These are phyloP conservation scores for Vultur gryphus DNA, from an alignment of 2,797 vertebrate genomes.

Conservation along the genomic window DNA sequence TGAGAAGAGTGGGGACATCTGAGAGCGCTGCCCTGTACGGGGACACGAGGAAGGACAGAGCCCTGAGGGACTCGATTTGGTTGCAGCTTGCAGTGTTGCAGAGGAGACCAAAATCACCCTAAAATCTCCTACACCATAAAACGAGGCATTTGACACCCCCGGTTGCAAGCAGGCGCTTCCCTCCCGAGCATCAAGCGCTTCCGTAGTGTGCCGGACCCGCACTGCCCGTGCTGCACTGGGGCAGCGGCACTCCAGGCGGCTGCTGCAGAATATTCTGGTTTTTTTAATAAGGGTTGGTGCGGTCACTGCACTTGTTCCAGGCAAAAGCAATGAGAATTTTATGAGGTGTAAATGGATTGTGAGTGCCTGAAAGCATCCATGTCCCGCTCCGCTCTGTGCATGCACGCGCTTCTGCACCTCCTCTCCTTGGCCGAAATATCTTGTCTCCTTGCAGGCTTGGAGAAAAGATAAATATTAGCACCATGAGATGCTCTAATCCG, in stretches of 20 bases:
- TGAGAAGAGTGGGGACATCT: background rate
- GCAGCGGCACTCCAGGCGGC: background rate
- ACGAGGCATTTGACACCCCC: background rate
- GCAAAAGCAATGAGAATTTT: conserved; percentile 47
- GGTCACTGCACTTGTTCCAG: conserved; percentile 12
- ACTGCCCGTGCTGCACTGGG: background rate
- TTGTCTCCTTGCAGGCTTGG: background rate
- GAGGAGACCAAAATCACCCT: background rate
- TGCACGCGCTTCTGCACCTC: background rate
- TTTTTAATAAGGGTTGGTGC: background rate
- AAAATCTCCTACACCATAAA: background rate
- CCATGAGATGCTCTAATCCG: background rate
- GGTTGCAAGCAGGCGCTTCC: background rate
- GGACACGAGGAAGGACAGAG: background rate
- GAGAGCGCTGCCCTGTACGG: accelerated
- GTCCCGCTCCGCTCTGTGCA: accelerated
- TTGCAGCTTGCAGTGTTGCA: background rate
- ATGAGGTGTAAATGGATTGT: conserved; percentile 53
- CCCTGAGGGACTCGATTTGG: background rate
- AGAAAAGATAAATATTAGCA: background rate
- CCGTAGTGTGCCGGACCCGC: accelerated
- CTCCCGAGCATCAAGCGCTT: background rate
- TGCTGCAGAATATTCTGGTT: background rate
- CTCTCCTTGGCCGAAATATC: background rate
- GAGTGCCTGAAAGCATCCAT: background rate